phyloP scores from a whole-genome alignment of 2,113 vertebrate species.

The Amphiprion ocellaris region DNA sequence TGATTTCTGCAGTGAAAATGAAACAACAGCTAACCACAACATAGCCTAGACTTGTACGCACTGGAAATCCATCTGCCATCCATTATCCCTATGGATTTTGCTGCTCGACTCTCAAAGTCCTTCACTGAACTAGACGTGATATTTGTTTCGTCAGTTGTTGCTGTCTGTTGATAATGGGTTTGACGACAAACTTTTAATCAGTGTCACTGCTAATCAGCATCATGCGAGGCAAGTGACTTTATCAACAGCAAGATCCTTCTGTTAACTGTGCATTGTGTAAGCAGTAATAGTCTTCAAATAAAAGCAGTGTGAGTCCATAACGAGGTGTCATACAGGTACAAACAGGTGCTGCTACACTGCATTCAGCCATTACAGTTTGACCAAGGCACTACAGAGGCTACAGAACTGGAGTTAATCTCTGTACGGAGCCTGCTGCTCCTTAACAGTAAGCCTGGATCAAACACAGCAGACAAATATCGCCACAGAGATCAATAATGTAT shows the following conservation, averaged over 20 bases:
- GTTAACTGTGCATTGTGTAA: background rate
- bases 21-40: background rate
- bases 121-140: background rate
- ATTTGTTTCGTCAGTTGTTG: background rate
- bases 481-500: constrained; percentile 12
- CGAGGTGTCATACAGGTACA: constrained; percentile 7
- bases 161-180: background rate
- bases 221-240: no score
- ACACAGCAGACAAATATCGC: constrained; percentile 26
- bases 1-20: constrained; percentile 1
- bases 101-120: background rate
- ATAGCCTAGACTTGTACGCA: background rate
- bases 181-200: background rate
- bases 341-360: background rate
- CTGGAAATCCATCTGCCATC: background rate
- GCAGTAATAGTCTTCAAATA: background rate
- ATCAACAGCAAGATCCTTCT: background rate
- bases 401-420: constrained; percentile 14
- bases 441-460: constrained; percentile 4
- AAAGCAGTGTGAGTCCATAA: constrained; percentile 19
- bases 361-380: constrained; percentile 10
- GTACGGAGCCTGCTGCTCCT: background rate
- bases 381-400: background rate
- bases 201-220: background rate
- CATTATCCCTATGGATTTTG: background rate